phyloP scores from a whole-genome alignment of 2,113 vertebrate species.

The Pantherophis guttatus region DNA sequence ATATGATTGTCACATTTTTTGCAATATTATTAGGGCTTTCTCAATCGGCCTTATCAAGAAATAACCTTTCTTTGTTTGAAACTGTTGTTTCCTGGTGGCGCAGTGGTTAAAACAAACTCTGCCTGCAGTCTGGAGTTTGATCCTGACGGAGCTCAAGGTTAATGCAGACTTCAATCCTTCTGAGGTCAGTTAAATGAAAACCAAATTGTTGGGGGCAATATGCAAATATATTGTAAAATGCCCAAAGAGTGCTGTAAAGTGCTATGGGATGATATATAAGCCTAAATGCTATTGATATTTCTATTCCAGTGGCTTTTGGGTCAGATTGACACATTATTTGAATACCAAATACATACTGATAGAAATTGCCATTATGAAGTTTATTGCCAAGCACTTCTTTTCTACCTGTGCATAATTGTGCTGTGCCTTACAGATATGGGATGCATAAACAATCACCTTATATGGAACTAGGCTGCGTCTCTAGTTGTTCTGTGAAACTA shows the following conservation, averaged over 20 bases:
- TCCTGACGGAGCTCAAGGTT: no score
- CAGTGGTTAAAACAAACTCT: background rate
- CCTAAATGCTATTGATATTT: background rate
- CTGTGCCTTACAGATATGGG: background rate
- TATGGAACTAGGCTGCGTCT: background rate
- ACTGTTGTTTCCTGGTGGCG: background rate
- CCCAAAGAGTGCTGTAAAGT: background rate
- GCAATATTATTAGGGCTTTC: background rate
- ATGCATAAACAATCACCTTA: background rate
- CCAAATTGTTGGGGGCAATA: background rate
- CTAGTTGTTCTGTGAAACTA: background rate
- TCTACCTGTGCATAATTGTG: background rate
- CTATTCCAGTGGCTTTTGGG: background rate
- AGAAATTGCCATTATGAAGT: background rate
- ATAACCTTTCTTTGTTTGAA: background rate
- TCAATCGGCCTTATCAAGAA: background rate
- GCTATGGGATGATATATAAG: background rate
- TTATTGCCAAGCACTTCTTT: background rate
- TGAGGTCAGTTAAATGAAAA: no score
- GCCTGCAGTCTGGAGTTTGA: no score
- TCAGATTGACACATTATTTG: background rate
- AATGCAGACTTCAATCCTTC: no score
- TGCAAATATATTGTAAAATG: background rate
- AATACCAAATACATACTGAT: background rate
- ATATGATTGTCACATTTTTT: background rate